Percentiles rank a stretch among this genome's conserved stretches.
phyloP scores from a whole-genome alignment of 2,113 vertebrate species.

The Petrocephalus zakoni region DNA sequence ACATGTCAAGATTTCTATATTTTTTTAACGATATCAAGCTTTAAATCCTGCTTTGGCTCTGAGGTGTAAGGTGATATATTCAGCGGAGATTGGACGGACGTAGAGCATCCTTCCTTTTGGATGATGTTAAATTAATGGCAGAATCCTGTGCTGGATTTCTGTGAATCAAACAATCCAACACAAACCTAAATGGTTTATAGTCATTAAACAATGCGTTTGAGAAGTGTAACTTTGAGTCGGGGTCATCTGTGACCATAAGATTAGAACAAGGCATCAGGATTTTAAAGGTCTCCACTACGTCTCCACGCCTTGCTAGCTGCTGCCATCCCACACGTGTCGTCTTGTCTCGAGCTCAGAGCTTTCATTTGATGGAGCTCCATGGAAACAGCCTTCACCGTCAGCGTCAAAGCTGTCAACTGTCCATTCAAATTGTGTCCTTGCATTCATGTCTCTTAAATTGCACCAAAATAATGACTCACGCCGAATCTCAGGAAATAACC shows the following conservation, averaged over 20 bases:
- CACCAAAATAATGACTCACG: slow-evolving; percentile 34
- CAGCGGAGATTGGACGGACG: neutral
- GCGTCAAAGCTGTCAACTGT: slow-evolving; percentile 21
- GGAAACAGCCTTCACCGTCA: slow-evolving; percentile 36
- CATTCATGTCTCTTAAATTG: slow-evolving; percentile 25
- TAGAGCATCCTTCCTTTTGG: neutral
- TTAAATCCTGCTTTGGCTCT: neutral
- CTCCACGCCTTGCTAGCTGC: neutral
- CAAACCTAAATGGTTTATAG: neutral
- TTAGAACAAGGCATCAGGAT: neutral
- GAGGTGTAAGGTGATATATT: neutral
- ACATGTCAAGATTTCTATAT: neutral
- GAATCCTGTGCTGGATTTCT: neutral
- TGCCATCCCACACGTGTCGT: neutral
- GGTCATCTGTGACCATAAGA: neutral
- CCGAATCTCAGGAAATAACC: slow-evolving; percentile 14
- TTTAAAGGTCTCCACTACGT: neutral
- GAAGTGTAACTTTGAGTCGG: neutral
- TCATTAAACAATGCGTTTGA: neutral
- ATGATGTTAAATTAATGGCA: neutral
- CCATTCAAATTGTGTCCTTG: slow-evolving; percentile 27
- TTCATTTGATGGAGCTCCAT: slow-evolving; percentile 28
- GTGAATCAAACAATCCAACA: neutral
- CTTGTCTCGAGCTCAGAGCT: neutral
- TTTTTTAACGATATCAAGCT: neutral